phyloP scores from a whole-genome alignment of 2,797 vertebrate genomes.

The Lagocephalus sceleratus region DNA sequence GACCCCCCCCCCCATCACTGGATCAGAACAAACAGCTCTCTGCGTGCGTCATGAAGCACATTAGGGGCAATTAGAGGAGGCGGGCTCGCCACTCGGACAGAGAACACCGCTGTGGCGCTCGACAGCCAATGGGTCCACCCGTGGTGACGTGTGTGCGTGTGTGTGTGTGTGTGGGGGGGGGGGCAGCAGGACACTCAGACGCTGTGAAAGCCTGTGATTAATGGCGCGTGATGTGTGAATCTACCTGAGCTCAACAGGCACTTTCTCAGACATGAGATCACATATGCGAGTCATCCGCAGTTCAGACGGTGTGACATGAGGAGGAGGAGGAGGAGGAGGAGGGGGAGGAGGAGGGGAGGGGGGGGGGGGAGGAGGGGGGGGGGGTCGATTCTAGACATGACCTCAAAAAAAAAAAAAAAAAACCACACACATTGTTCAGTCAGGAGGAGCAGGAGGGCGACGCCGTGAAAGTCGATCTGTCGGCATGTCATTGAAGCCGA shows the following conservation, averaged over 20 bases:
- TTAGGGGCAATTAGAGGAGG: constrained; percentile 18
- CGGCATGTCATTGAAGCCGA: too few relatives aligned
- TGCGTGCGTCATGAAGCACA: constrained; percentile 10
- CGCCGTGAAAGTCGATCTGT: too few relatives aligned
- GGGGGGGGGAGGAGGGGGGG: too few relatives aligned
- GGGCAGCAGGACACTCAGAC: constrained; percentile 2
- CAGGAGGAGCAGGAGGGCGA: too few relatives aligned
- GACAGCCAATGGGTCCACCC: neutral
- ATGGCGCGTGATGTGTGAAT: constrained; percentile 22
- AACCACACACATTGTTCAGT: too few relatives aligned
- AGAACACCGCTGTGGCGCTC: neutral
- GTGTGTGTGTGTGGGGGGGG: too few relatives aligned
- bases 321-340: neutral
- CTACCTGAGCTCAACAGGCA: constrained; percentile 34
- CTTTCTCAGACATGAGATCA: constrained; percentile 1
- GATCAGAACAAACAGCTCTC: constrained; percentile 24
- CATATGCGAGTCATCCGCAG: constrained; percentile 5
- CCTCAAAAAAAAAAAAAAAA: too few relatives aligned
- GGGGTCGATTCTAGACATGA: too few relatives aligned
- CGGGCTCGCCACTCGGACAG: too few relatives aligned
- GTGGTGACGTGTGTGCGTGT: too few relatives aligned
- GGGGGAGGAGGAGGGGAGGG: neutral
- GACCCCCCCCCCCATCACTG: constrained; percentile 12
- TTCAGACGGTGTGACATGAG: neutral
- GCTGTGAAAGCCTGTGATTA: constrained; percentile 2